These are phyloP conservation scores for Chromobotia macracanthus DNA, from an alignment of 2,797 vertebrate species.

Conservation along the genomic window DNA sequence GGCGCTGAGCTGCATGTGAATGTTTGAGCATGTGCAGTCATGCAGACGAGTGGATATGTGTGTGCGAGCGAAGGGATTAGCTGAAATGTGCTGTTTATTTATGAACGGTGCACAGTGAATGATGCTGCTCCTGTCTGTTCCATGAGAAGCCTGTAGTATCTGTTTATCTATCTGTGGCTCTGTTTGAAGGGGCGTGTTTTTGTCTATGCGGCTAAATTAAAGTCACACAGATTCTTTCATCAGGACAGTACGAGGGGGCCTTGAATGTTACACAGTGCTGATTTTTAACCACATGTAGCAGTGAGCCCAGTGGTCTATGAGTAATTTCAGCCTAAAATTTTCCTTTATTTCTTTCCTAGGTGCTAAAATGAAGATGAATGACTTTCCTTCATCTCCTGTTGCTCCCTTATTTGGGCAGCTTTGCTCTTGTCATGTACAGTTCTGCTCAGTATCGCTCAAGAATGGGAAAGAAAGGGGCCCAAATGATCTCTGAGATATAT, in stretches of 20 bases:
- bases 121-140: conserved; percentile 9
- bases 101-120: conserved; percentile 19
- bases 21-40: conserved; percentile 38
- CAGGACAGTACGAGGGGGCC: not conserved
- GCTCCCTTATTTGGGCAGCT: conserved; percentile 57
- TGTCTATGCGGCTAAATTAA: conserved; percentile 10
- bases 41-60: conserved; percentile 28
- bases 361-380: conserved; percentile 59
- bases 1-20: conserved; percentile 41
- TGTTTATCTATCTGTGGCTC: not conserved
- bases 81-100: conserved; percentile 39
- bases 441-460: conserved; percentile 51
- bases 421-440: conserved; percentile 60
- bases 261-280: not conserved
- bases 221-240: not conserved
- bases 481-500: conserved; percentile 48
- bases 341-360: conserved; percentile 31
- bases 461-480: conserved; percentile 29
- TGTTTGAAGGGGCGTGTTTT: not conserved
- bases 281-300: conserved; percentile 5
- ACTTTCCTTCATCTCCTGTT: conserved; percentile 50
- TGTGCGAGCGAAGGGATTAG: conserved; percentile 27
- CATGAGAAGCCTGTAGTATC: conserved; percentile 29
- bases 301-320: conserved; percentile 6
- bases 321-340: conserved; percentile 38